Base-by-base conservation (phyloP, 2,888 invertebrate genomes). In the Drosophila merina region DNA sequence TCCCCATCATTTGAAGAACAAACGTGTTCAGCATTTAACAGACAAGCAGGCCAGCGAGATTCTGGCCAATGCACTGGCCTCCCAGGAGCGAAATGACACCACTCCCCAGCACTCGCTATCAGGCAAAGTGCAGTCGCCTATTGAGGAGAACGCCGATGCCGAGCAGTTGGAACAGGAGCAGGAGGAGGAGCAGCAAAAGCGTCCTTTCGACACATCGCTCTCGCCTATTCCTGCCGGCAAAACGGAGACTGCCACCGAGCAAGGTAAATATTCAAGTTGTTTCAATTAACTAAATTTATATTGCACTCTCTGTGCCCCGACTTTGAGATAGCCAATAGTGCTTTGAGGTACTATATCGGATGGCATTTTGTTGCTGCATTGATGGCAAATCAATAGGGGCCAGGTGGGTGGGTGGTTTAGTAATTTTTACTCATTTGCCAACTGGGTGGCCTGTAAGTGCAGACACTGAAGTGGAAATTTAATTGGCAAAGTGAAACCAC, bases 1-100 rank as follows among this genome's bases (percentile, higher is more conserved):
- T 25, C 99, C 99, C 51, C 99, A 99, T 93, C 99, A 99, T 92
- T 94, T 98, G 90, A 99, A 99, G 94, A 98, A 98, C 93, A 99
- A 99, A 92, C 95, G 99, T 89, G 96, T 99, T 86, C 94, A 95
- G 90, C 91, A 93, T 71, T 91, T 93, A 75, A 92, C 93, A 75
- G 95, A 95, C 89, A 95, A 95, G 91, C 94, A 95, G 88, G 94
- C 95, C 82, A 94, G 94, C 88, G 94, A 95, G 91, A 94, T 95
- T 62, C 76, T 92, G 56, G 89, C 91, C 51, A 92, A 91, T 66
- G 92, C 92, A 1, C 69, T 92, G 72, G 90, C 89, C 57, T 75
- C 88, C 45, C 86, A 91, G 56, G 90, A 91, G 50, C 84, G 76
- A 50, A 88, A 86, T 74, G 86, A 88, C 9, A 36, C 50, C 36